These are phyloP conservation scores for Chrysina gloriosa DNA, from an alignment of 2,888 invertebrate species.

Conservation along the genomic window DNA sequence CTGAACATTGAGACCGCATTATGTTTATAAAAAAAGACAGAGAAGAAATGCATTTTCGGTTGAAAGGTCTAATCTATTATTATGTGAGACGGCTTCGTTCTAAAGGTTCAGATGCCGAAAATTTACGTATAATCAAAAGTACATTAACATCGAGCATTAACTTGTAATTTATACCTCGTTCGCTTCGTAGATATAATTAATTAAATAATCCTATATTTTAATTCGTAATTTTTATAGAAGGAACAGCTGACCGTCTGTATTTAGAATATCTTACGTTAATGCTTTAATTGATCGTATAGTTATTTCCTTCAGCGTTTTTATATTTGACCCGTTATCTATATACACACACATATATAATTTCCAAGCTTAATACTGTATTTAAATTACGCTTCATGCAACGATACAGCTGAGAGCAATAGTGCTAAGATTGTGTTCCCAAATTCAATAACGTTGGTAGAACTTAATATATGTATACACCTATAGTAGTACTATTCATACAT, in stretches of 20 bases:
- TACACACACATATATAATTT: background rate
- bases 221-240: conserved; percentile 2
- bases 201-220: conserved; percentile 23
- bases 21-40: background rate
- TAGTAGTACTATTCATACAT: too few relatives aligned
- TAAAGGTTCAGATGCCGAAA: conserved; percentile 18
- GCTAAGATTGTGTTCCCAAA: too few relatives aligned
- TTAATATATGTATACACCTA: too few relatives aligned
- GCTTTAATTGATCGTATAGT: background rate
- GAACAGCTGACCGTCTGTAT: conserved; percentile 3
- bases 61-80: conserved; percentile 13
- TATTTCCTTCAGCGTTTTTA: background rate
- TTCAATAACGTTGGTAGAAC: too few relatives aligned
- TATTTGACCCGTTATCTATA: background rate
- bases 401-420: too few relatives aligned
- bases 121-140: conserved; percentile 34
- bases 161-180: conserved; percentile 26
- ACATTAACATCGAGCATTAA: conserved; percentile 24
- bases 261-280: conserved; percentile 6
- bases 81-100: conserved; percentile 7
- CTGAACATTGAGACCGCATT: too few relatives aligned
- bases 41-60: background rate
- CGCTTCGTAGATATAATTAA: background rate
- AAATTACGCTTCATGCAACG: too few relatives aligned
- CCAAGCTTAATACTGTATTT: background rate